Evolutionary conservation across 2,888 invertebrate species (phyloP), one percentile per base, ranked within the genome.

Genomic region (Troides aeacus): DNA sequence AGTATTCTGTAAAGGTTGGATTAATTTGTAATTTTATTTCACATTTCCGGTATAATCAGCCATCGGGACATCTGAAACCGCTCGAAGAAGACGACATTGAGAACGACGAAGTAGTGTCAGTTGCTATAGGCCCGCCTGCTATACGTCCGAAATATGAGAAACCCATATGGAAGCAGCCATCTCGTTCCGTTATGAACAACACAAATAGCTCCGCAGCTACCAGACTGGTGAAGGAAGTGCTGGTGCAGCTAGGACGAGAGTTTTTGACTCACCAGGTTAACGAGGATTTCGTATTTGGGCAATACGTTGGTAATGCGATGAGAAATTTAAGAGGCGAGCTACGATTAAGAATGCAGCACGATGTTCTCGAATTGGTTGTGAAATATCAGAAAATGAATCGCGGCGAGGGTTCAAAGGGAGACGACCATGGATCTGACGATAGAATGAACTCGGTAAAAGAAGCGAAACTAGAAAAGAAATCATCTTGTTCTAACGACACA

Each of bases 231-330:
- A 90, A 83, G 77, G 85, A 91, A 15, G 73, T 92, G 0, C 73
- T 92, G 0, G 71, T 80, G 1, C 83, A 90, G 75, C 69, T 92
- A 0, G 89, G 88, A 1, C 81, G 83, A 72, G 91, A 92, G 62
- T 84, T 92, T 17, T 18, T 92, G 12, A 78, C 81, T 0, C 82
- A 81, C 57, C 84, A 89, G 73, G 84, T 90, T 0, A 87, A 81
- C n/a, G 92, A 92, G 74, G 88, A 91, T 53, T 91, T 90, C n/a
- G 83, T 90, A 0, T 92, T 92, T 46, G 92, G 92, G n/a, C 92
- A 92, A 72, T 92, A 88, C 58, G 74, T 92, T 0, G 90, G 90
- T 0, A 87, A 84, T 64, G 72, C 86, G 0, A 90, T 92, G 88
- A 89, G 74, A 68, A 90, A 88, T 72, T 69, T 92, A 1, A 87